Evolutionary conservation across 2,113 vertebrate genomes (phyloP).

Genomic region (Salvelinus alpinus): DNA sequence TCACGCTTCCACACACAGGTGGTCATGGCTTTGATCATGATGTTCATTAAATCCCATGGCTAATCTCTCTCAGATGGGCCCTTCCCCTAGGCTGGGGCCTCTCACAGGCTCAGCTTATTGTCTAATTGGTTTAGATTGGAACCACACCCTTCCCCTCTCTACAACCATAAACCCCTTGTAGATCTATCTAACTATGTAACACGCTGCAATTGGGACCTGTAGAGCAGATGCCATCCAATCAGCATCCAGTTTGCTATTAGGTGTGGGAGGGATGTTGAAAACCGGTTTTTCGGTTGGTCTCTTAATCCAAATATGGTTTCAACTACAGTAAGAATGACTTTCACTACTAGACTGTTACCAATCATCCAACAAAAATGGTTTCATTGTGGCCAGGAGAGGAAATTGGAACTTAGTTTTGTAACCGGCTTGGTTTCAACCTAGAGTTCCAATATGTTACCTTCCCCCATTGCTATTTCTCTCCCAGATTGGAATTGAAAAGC

Average conservation of each 20-base stretch:
- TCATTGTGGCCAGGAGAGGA: constrained; percentile 23
- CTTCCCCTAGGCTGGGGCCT: constrained; percentile 64
- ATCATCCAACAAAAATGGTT: constrained; percentile 24
- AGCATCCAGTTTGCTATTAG: constrained; percentile 23
- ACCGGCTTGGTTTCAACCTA: constrained; percentile 26
- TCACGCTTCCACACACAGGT: constrained; percentile 71
- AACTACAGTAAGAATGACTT: constrained; percentile 24
- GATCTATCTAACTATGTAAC: constrained; percentile 58
- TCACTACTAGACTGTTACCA: constrained; percentile 50
- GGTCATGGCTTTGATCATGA: constrained; percentile 72
- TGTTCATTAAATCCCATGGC: constrained; percentile 69
- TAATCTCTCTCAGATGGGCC: constrained; percentile 76
- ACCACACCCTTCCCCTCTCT: constrained; percentile 59
- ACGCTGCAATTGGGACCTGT: constrained; percentile 51
- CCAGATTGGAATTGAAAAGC: constrained; percentile 60
- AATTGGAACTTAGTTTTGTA: constrained; percentile 35
- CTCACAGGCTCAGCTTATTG: constrained; percentile 65
- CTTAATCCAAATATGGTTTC: constrained; percentile 22
- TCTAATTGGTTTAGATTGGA: constrained; percentile 70
- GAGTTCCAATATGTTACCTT: constrained; percentile 39
- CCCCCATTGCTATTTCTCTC: constrained; percentile 62
- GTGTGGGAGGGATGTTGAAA: constrained; percentile 36
- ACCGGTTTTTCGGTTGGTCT: background rate
- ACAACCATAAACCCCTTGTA: constrained; percentile 45
- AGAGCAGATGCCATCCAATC: constrained; percentile 43